These are phyloP conservation scores for Drosophila busckii DNA, from an alignment of 1,140 invertebrate genomes.

Conservation along the genomic window DNA sequence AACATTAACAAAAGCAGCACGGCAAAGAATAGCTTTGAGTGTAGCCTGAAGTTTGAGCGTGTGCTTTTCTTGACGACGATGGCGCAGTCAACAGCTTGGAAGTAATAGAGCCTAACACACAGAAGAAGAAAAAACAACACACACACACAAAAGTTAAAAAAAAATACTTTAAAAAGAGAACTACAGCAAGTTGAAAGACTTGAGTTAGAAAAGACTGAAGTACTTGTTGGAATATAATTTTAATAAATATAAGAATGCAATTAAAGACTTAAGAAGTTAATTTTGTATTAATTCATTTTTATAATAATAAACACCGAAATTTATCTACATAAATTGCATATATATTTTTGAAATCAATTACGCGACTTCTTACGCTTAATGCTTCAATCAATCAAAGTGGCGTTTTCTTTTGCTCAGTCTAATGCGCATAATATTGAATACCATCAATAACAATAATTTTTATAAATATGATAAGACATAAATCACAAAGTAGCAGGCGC, in stretches of 20 bases:
- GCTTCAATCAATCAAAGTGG: slow-evolving; percentile 60
- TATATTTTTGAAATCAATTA: slow-evolving; percentile 66
- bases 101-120: slow-evolving; percentile 63
- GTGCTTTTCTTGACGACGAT: slow-evolving; percentile 49
- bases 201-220: background rate
- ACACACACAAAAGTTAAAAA: background rate
- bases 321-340: background rate
- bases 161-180: background rate
- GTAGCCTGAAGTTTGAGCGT: slow-evolving; percentile 12
- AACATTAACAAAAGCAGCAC: slow-evolving; percentile 52
- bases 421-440: slow-evolving; percentile 61
- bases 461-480: slow-evolving; percentile 76
- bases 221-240: too few relatives aligned
- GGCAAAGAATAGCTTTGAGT: slow-evolving; percentile 22
- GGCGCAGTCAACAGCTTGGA: slow-evolving; percentile 72
- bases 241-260: background rate
- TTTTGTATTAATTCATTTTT: too few relatives aligned
- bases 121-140: slow-evolving; percentile 38
- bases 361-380: slow-evolving; percentile 35
- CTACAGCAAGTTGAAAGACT: background rate
- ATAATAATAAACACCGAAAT: too few relatives aligned
- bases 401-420: slow-evolving; percentile 11
- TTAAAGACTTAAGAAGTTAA: too few relatives aligned
- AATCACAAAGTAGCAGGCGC: slow-evolving; percentile 70
- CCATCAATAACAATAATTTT: slow-evolving; percentile 76